Base-by-base conservation (phyloP, 2,888 invertebrate species). In the Drosophila rubida region DNA sequence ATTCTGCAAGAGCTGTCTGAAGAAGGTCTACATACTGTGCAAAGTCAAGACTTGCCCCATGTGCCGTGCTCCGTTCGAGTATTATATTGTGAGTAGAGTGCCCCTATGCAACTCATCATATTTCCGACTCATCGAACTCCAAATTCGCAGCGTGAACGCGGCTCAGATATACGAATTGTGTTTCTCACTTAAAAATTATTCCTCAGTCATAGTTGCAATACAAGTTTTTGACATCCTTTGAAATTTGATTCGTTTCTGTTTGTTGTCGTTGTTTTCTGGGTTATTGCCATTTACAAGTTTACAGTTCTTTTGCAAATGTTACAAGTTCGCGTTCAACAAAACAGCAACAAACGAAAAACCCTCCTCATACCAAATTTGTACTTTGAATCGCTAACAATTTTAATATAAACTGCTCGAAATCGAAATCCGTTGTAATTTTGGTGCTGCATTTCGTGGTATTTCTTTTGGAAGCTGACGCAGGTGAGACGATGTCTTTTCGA, bases 21-120 rank as follows among this genome's bases (percentile, higher is more conserved):
- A 44, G 35, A 53, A 60, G 4, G 73, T 74, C 14, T 82, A 74
- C 49, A 13, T 19, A 0, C 1, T 23, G 22, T 59, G 85, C 13
- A 1, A 45, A 11, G 6, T 35, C 6, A 87, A 79, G 25, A 23
- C 27, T 0, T 82, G 82, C 46, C 82, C 82, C 1, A 25, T 82
- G 37, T 82, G 82, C 19, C 79, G 82, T 2, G 61, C 64, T 1
- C 73, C 82, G 7, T 50, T 82, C 14, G 53, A 60, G n/a, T 82
- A 87, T 51, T 82, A 70, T 42, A 27, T 85, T 51, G 80, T 80
- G 44, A 85, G 85, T 69, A 50, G n/a, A 4, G 1, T n/a, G n/a
- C n/a, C n/a, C n/a, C n/a, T n/a, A 4, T 13, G 6, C 22, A 19
- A 27, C 14, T 9, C 2, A 11, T 4, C 8, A 16, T n/a, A 27